These are phyloP conservation scores for Taeniopygia guttata DNA, from an alignment of 2,797 vertebrate species.

Conservation along the genomic window DNA sequence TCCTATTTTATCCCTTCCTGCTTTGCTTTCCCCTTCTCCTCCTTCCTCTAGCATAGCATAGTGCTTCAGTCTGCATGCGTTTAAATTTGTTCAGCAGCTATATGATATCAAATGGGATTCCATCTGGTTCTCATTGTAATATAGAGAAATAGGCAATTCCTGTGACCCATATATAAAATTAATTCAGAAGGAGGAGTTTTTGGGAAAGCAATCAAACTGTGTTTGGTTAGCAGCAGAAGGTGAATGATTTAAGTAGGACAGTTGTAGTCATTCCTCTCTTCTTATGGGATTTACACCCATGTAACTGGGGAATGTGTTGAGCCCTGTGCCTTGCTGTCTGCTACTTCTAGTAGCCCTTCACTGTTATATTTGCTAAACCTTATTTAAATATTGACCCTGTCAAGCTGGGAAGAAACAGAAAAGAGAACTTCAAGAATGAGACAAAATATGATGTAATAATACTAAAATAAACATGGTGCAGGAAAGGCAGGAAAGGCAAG, in stretches of 20 bases:
- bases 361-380: neutral
- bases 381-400: slow-evolving; percentile 9
- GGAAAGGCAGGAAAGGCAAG: slow-evolving; percentile 53
- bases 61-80: neutral
- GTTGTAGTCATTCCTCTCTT: slow-evolving; percentile 2
- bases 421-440: neutral
- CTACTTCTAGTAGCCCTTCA: neutral
- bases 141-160: neutral
- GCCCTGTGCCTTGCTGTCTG: neutral
- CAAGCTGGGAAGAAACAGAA: slow-evolving; percentile 3
- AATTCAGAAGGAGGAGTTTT: neutral
- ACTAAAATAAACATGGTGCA: slow-evolving; percentile 47
- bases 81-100: neutral
- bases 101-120: neutral
- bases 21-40: neutral
- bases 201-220: neutral
- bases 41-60: neutral
- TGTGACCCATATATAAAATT: neutral
- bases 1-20: neutral
- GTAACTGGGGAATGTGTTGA: neutral
- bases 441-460: slow-evolving; percentile 41
- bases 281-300: neutral
- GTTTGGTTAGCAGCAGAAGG: neutral
- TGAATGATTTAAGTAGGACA: neutral
- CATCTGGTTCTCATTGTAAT: neutral